These are phyloP conservation scores for Noctua fimbriata DNA, from an alignment of 2,888 invertebrate genomes.

Conservation along the genomic window DNA sequence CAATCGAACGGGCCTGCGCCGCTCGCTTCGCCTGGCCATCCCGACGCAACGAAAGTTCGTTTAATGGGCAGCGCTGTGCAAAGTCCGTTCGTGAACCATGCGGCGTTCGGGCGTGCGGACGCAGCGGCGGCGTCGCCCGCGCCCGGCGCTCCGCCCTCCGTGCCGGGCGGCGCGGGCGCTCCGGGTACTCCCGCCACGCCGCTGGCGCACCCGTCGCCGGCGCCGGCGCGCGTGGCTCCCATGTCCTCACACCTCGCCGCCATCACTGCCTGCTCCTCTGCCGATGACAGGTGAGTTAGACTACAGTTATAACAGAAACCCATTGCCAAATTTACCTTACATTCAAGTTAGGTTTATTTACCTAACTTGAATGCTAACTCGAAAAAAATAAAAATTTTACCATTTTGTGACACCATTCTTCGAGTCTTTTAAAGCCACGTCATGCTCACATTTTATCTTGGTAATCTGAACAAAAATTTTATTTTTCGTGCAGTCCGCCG, in stretches of 20 bases:
- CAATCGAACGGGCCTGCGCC: slow-evolving; percentile 91
- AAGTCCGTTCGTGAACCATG: slow-evolving; percentile 90
- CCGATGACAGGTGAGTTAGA: slow-evolving; percentile 64
- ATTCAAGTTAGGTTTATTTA: too few species aligned
- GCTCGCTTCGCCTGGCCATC: slow-evolving; percentile 87
- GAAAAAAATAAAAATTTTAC: neutral
- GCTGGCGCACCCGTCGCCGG: slow-evolving; percentile 77
- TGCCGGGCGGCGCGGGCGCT: slow-evolving; percentile 82
- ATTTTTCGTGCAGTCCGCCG: slow-evolving; percentile 81
- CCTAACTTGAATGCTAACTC: neutral
- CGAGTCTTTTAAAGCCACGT: neutral
- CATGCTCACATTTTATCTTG: neutral
- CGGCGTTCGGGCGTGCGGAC: slow-evolving; percentile 71
- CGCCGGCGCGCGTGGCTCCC: slow-evolving; percentile 65
- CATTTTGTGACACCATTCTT: neutral
- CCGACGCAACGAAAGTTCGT: slow-evolving; percentile 89
- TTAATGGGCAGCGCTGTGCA: slow-evolving; percentile 84
- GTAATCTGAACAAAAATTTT: neutral
- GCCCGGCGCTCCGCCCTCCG: slow-evolving; percentile 74
- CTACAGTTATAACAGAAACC: neutral
- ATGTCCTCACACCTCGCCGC: slow-evolving; percentile 83
- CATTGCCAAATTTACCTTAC: neutral
- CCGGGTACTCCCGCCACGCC: slow-evolving; percentile 70
- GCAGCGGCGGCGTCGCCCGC: slow-evolving; percentile 81
- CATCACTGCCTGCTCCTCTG: slow-evolving; percentile 49